Base-by-base conservation (phyloP, 2,113 vertebrate species). In the Microcebus murinus region DNA sequence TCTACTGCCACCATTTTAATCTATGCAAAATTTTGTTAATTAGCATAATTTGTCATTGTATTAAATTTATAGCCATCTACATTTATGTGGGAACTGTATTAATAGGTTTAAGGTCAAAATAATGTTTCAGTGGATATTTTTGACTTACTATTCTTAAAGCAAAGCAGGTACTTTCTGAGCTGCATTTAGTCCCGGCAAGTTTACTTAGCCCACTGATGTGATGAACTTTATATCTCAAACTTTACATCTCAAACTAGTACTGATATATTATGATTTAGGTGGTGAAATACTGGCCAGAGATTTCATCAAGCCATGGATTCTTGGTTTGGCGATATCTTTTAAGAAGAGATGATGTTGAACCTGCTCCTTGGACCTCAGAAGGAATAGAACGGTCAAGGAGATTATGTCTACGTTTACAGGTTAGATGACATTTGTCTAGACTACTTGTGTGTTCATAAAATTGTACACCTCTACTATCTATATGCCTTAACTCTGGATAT, bases 271-370 rank as follows among this genome's bases (percentile, higher is more conserved):
- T 95, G 71, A 67, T 97, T 94, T 96, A 99, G 99, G 99, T 99
- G 97, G 99, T 99, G n/a, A 99, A 99, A 98, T 99, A 99, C 90
- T 99, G 99, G 99, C 99, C 99, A 39, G 99, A 99, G 99, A 99
- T 99, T 61, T 99, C 99, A 92, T 99, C 99, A 93, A 99, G 99
- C 96, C 99, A 99, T 96, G 99, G 99, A 25, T 99, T 99, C 98
- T 98, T 99, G 97, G 99, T 99, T 95, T 99, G 99, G 99, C 98
- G 99, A 45, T 99, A 99, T 97, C 99, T 99, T 97, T 98, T 99
- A 98, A 99, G 99, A 97, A 99, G 99, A 94, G 99, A 99, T 91
- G 99, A 99, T n/a, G 86, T 98, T 95, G 99, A 99, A 90, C 99
- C 99, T 76, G 99, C 99, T 3, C 99, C 99, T 14, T 99, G 99